These are phyloP conservation scores for Spongilla lacustris DNA, from an alignment of 37 sponge, comb jelly and placozoan genomes.

Conservation along the genomic window DNA sequence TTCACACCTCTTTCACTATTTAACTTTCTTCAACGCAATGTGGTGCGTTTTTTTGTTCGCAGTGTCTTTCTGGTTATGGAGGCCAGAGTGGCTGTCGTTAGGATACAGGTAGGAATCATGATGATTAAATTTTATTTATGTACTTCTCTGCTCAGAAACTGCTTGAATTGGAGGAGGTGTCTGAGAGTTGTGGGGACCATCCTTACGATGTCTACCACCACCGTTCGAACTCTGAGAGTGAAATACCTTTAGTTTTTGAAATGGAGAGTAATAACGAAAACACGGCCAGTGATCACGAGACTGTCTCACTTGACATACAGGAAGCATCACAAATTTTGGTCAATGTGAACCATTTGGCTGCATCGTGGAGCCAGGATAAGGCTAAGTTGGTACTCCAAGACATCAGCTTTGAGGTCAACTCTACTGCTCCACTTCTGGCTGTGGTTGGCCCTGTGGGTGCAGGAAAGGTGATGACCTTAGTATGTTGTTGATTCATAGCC, in stretches of 20 bases:
- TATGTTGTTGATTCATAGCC: not conserved
- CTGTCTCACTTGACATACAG: not conserved
- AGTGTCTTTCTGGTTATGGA: slow-evolving; percentile 20
- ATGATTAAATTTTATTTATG: not conserved
- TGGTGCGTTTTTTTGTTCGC: not conserved
- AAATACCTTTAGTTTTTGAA: not conserved
- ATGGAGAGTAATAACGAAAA: too few species aligned
- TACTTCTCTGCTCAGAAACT: not conserved
- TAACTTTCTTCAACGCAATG: not conserved
- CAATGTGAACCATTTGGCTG: slow-evolving; percentile 3
- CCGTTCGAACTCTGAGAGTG: not conserved
- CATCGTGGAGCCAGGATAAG: slow-evolving; percentile 37
- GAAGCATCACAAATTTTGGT: not conserved
- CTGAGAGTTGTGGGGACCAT: not conserved
- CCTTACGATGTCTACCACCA: not conserved
- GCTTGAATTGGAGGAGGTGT: slow-evolving; percentile 24
- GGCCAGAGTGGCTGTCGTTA: slow-evolving; percentile 25
- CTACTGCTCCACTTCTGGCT: slow-evolving; percentile 43
- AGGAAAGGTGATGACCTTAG: slow-evolving; percentile 56
- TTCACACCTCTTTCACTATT: slow-evolving; percentile 39
- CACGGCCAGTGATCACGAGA: not conserved
- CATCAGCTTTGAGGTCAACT: slow-evolving; percentile 38
- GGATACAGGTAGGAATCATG: slow-evolving; percentile 34
- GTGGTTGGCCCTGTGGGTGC: slow-evolving; percentile 76
- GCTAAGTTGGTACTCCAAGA: slow-evolving; percentile 38